Evolutionary conservation across 1,140 invertebrate species (phyloP), one percentile per base, ranked within the genome.

Genomic region (Anagrus nilaparvatae): DNA sequence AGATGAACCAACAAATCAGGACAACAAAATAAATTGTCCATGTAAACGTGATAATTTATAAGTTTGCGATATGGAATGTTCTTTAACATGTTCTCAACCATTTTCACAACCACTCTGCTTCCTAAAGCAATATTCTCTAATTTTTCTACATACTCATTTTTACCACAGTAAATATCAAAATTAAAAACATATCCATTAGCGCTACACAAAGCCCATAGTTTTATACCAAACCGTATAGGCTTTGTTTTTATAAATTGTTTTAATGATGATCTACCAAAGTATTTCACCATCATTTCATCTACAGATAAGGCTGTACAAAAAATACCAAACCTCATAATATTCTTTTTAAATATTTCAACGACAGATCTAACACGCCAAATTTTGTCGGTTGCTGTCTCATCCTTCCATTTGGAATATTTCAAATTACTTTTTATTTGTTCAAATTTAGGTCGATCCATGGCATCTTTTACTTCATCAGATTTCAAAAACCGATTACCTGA

Each of bases 1-100:
- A 46, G 41, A 43, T 40, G 38, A 23, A 21, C 12, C 5, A 40
- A 8, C 8, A 39, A 19, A 18, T 39, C 37, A 12, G 28, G 18
- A 20, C 24, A 28, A n/a, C 12, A 28, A 21, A 48, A 48, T 37
- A 40, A 51, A 14, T 48, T 48, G 25, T 48, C 46, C n/a, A n/a
- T n/a, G n/a, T n/a, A n/a, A n/a, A n/a, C n/a, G n/a, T n/a, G n/a
- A n/a, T n/a, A n/a, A n/a, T n/a, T n/a, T n/a, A n/a, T n/a, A n/a
- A n/a, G n/a, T n/a, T n/a, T n/a, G n/a, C n/a, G n/a, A n/a, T n/a
- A n/a, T n/a, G n/a, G n/a, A n/a, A n/a, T n/a, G n/a, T 30, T 30
- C 14, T 13, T 30, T n/a, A 18, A 10, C 5, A 18, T 7, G n/a
- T 33, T 12, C 12, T 33, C 13, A 29, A 38, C 10, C n/a, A 12